Base-by-base conservation (phyloP, 2,113 vertebrate genomes). In the Accipiter cooperii region DNA sequence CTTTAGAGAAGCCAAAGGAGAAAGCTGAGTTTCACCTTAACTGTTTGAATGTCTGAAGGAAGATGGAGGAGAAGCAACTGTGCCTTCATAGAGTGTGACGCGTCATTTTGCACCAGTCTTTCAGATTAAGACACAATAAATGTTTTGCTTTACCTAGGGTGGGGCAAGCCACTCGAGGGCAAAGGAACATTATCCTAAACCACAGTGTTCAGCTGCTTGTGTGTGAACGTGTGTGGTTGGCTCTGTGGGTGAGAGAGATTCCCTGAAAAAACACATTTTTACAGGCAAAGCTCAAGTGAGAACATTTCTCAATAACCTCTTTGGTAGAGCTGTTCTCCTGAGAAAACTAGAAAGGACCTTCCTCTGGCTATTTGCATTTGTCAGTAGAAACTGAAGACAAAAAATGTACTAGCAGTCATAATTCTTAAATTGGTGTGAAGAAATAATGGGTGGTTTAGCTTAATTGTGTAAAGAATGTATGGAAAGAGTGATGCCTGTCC, bases 391-490 rank as follows among this genome's bases (percentile, higher is more conserved):
- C 66, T 61, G 70, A 70, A 96, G 81, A 93, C 93, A 96, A 89
- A 96, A 95, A 95, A 94, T 85, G 74, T 94, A 94, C 81, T 82
- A 91, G 81, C 70, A 47, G 54, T 76, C 6, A 2, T 87, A 94
- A 89, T 91, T 89, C 74, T 93, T 95, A 83, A 76, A 85, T 63
- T 96, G 68, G 31, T 89, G 54, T 97, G 84, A 96, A 82, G 89
- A 93, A 97, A 93, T 96, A 94, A 88, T 46, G 44, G 22, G 69
- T 93, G 34, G 20, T 75, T 94, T 85, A 83, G 54, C 25, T 40
- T 91, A 87, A 96, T 89, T 95, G 73, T 42, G 36, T 76, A 44
- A 97, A 96, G 93, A 94, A 91, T 95, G 70, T 92, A 85, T 85
- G 94, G 94, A 96, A 95, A 89, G 49, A 93, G 34, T 92, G 91